Conservation (phyloP, 2,113 vertebrate species). For the Harpagus bidentatus region DNA sequence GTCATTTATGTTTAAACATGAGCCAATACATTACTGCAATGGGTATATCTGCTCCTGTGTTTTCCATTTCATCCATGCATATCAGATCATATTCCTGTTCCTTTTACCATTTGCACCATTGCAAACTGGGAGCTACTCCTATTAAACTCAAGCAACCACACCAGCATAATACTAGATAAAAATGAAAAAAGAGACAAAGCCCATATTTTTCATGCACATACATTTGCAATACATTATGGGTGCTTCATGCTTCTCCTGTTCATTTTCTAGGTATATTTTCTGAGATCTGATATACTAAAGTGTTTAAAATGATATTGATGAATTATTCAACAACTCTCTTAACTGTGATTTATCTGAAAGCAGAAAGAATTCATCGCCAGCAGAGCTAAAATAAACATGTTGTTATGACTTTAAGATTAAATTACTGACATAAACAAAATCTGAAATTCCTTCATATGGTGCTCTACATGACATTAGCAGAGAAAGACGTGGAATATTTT, state of each 20-base stretch:
- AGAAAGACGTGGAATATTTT: conserved; percentile 43
- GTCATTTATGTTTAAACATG: conserved; percentile 63
- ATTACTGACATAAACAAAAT: conserved; percentile 67
- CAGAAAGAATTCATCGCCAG: conserved; percentile 62
- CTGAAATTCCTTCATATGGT: conserved; percentile 50
- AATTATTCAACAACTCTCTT: conserved; percentile 58
- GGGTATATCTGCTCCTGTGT: background rate
- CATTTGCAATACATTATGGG: conserved; percentile 19
- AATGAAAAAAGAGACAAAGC: background rate
- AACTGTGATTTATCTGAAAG: conserved; percentile 67
- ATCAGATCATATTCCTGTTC: background rate
- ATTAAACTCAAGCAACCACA: background rate
- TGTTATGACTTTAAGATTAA: conserved; percentile 64
- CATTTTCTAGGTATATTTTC: conserved; percentile 42
- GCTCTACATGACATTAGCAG: conserved; percentile 35
- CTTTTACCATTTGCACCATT: background rate
- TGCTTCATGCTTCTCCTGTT: conserved; percentile 33
- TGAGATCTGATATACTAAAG: conserved; percentile 32
- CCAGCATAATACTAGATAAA: background rate
- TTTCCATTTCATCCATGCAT: conserved; percentile 48
- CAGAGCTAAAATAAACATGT: conserved; percentile 69
- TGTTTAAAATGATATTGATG: conserved; percentile 45
- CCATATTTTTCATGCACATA: background rate
- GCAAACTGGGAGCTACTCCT: background rate
- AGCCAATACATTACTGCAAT: conserved; percentile 49